phyloP scores from a whole-genome alignment of 2,113 vertebrate species.

The Hassar affinis region DNA sequence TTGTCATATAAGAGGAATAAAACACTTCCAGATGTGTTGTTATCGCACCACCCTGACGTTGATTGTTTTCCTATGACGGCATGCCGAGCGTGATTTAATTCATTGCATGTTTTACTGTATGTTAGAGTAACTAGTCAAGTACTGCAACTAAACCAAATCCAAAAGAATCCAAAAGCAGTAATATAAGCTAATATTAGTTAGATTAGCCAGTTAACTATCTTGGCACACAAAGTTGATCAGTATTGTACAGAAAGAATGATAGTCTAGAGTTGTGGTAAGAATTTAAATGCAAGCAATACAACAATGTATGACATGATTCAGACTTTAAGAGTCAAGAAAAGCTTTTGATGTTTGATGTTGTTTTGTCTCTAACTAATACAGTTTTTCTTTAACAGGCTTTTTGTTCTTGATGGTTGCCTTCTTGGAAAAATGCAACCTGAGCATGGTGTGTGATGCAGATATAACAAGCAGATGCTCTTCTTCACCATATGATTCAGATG shows the following conservation, averaged over 20 bases:
- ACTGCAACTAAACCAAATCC: not conserved
- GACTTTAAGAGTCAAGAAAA: not conserved
- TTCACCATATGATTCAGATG: not conserved
- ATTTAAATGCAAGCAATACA: not conserved
- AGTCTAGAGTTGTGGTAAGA: not conserved
- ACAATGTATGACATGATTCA: not conserved
- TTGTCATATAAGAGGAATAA: not conserved
- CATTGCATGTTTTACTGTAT: not conserved
- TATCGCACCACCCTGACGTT: not conserved
- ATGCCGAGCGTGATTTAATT: not conserved
- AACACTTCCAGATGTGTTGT: not conserved
- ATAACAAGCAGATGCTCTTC: constrained; percentile 8
- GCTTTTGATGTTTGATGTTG: not conserved
- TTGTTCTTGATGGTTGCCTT: not conserved
- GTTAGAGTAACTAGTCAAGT: not conserved
- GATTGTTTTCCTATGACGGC: not conserved
- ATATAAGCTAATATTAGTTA: not conserved
- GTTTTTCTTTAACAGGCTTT: not conserved
- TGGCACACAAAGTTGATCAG: not conserved
- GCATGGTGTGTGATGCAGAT: not conserved
- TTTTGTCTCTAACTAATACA: not conserved
- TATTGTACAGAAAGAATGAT: not conserved
- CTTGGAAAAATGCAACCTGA: not conserved
- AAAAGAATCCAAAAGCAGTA: not conserved
- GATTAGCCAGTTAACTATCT: not conserved